Evolutionary conservation across 2,113 vertebrate species (phyloP).

Genomic region (Calcarius ornatus): DNA sequence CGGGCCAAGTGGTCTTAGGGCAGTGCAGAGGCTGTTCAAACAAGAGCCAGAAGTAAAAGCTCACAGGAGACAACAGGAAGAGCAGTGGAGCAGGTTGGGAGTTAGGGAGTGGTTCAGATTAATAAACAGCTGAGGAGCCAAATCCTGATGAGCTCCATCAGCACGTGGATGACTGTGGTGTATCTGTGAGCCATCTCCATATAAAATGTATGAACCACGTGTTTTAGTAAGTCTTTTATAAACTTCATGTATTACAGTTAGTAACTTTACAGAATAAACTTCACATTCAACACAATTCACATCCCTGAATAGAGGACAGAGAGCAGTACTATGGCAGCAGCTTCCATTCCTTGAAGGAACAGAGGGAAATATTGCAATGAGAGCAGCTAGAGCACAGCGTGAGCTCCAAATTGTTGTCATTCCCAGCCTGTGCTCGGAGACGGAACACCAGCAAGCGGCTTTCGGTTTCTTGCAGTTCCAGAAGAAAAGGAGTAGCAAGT

Average conservation of each 20-base stretch:
- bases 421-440: slow-evolving; percentile 2
- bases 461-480: not conserved
- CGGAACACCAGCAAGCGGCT: not conserved
- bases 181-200: not conserved
- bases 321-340: slow-evolving; percentile 3
- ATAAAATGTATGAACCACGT: not conserved
- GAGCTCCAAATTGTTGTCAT: slow-evolving; percentile 29
- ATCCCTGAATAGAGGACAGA: slow-evolving; percentile 19
- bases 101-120: not conserved
- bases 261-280: slow-evolving; percentile 15
- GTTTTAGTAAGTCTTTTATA: slow-evolving; percentile 27
- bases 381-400: not conserved
- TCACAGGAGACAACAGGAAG: not conserved
- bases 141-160: not conserved
- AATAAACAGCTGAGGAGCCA: not conserved
- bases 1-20: not conserved
- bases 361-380: not conserved
- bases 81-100: not conserved
- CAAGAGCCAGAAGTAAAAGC: not conserved
- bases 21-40: not conserved
- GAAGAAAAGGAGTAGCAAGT: not conserved
- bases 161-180: not conserved
- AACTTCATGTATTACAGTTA: slow-evolving; percentile 1
- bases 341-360: slow-evolving; percentile 5
- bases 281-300: slow-evolving; percentile 26